These are phyloP conservation scores for Equus przewalskii DNA, from an alignment of 2,113 vertebrate genomes.

Conservation along the genomic window DNA sequence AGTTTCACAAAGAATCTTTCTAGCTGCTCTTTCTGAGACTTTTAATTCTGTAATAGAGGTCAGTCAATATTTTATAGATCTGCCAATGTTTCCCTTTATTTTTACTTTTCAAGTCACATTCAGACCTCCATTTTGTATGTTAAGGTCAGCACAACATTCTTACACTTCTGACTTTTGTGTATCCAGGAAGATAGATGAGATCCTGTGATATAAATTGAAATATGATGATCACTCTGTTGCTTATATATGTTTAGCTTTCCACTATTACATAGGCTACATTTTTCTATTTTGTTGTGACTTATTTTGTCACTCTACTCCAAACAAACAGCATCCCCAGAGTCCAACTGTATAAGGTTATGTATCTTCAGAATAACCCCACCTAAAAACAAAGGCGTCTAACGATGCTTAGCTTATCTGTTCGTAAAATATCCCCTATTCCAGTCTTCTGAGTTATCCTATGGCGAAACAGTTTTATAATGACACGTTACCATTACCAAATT, in stretches of 20 bases:
- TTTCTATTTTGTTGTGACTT: not conserved
- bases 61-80: constrained; percentile 26
- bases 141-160: constrained; percentile 7
- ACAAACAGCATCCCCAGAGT: not conserved
- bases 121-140: not conserved
- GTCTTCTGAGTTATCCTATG: not conserved
- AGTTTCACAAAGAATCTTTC: not conserved
- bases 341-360: not conserved
- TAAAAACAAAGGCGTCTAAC: not conserved
- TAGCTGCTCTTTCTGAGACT: not conserved
- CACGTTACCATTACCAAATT: not conserved
- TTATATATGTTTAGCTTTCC: not conserved
- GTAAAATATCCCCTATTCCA: not conserved
- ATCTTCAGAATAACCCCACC: not conserved
- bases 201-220: not conserved
- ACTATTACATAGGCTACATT: not conserved
- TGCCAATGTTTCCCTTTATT: not conserved
- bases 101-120: constrained; percentile 40
- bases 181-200: not conserved
- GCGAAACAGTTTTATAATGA: not conserved
- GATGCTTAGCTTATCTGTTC: not conserved
- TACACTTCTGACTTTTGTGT: not conserved
- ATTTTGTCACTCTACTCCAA: not conserved
- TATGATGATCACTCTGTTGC: not conserved
- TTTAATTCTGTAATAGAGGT: not conserved